phyloP scores from a whole-genome alignment of 1,140 invertebrate species.

The Hyles vespertilio region DNA sequence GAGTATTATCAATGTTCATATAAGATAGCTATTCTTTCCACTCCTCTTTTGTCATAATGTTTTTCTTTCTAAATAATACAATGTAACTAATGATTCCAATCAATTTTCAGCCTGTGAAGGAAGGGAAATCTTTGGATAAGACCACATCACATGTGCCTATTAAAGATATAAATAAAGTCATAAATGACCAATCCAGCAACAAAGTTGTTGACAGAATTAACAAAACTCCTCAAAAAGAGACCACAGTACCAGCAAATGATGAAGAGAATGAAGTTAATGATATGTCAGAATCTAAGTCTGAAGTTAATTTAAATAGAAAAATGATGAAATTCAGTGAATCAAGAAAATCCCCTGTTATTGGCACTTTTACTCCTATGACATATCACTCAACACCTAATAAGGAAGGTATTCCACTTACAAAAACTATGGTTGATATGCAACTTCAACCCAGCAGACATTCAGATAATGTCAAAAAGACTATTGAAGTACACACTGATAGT shows the following conservation, averaged over 20 bases:
- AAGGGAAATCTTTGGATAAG: constrained; percentile 34
- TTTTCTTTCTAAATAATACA: too few species aligned
- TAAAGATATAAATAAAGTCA: constrained; percentile 46
- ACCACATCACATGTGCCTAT: constrained; percentile 44
- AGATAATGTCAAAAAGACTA: constrained; percentile 66
- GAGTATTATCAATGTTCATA: too few species aligned
- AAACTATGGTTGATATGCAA: constrained; percentile 65
- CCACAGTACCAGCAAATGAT: constrained; percentile 17
- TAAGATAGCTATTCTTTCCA: too few species aligned
- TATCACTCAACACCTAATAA: constrained; percentile 67
- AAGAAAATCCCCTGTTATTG: constrained; percentile 60
- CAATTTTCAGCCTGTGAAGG: constrained; percentile 51
- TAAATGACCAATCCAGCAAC: constrained; percentile 38
- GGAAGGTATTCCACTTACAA: constrained; percentile 62
- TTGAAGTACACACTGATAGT: constrained; percentile 63
- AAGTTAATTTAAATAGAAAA: constrained; percentile 57
- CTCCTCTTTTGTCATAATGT: too few species aligned
- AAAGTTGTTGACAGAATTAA: constrained; percentile 42
- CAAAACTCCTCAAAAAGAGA: constrained; percentile 26
- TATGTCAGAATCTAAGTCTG: constrained; percentile 37
- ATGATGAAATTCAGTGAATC: constrained; percentile 63
- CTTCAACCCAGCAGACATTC: constrained; percentile 61
- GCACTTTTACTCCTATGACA: constrained; percentile 59
- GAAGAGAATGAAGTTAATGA: constrained; percentile 26
- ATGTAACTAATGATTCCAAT: neutral